Evolutionary conservation across 2,113 vertebrate genomes (phyloP).

Genomic region (Megaceryle maxima): DNA sequence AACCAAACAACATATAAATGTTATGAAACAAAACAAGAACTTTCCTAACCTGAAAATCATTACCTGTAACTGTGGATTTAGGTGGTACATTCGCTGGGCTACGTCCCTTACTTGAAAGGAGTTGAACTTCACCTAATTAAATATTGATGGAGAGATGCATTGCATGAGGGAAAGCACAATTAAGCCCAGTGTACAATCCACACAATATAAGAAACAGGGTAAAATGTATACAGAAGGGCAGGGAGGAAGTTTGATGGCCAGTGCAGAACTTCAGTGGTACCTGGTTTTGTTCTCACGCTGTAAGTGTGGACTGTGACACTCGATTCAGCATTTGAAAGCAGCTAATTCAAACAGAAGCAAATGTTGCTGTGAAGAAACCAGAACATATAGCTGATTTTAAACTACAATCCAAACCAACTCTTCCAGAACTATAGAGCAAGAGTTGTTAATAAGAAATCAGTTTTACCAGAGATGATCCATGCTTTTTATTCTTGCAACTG

Average conservation of each 20-base stretch:
- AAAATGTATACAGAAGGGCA: background rate
- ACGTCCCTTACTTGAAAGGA: background rate
- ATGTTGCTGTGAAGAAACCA: background rate
- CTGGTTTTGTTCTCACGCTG: rapidly evolving
- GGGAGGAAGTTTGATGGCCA: background rate
- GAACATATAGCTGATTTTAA: background rate
- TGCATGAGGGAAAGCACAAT: background rate
- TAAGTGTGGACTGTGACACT: rapidly evolving
- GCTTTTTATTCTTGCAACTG: background rate
- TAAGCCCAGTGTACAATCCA: background rate
- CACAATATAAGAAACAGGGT: background rate
- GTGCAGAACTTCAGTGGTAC: rapidly evolving
- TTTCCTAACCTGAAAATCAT: background rate
- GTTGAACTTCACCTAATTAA: background rate
- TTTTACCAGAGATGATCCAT: background rate
- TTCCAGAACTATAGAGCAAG: background rate
- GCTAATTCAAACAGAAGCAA: background rate
- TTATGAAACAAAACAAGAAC: background rate
- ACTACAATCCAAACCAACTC: background rate
- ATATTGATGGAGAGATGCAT: background rate
- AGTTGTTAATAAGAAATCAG: background rate
- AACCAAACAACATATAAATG: background rate
- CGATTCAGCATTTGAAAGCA: background rate
- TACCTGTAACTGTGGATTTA: background rate
- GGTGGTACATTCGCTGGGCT: background rate